Base-by-base conservation (phyloP, 2,888 invertebrate genomes). In the Drosophila ochracea region DNA sequence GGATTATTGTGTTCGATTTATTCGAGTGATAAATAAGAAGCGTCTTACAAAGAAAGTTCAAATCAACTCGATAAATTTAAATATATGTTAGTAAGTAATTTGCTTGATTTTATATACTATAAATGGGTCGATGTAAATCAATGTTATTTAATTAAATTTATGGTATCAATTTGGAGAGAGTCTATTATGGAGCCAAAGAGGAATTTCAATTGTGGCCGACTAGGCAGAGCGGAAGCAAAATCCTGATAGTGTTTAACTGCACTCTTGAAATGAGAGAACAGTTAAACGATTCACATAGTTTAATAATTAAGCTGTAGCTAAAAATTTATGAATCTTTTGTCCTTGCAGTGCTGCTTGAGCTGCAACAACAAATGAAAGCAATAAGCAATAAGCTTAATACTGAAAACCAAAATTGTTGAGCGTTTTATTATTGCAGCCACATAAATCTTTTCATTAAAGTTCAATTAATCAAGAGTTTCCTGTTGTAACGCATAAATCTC, bases 371-470 rank as follows among this genome's bases (percentile, higher is more conserved):
- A 87, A 84, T 87, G 78, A 72, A 76, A 70, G 88, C 88, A 84
- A 78, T 87, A 76, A 70, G 88, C 88, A 87, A 78, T 87, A 82
- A 83, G 73, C 71, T 63, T 53, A 33, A 70, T 50, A 57, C 47
- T 37, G 41, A 63, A 57, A 50, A 47, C 21, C 62, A 7, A 55
- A 55, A 59, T 62, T 28, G 49, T 49, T 71, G 57, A 55, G 66
- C 54, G 70, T 83, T 85, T 88, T 82, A 86, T 83, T 89, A 85
- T 82, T 79, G 86, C 82, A 80, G 67, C 73, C 83, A 80, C 89
- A 88, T 88, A 88, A 88, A 88, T 88, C 90, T 88, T 81, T 82
- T 82, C 77, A 88, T 90, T 88, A 88, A 85, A 89, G 88, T 88
- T 88, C 88, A 90, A 88, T 88, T 88, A 88, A 90, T 88, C 88